Evolutionary conservation across 1,140 invertebrate species (phyloP), one percentile per base, ranked within the genome.

Genomic region (Eriocheir sinensis): DNA sequence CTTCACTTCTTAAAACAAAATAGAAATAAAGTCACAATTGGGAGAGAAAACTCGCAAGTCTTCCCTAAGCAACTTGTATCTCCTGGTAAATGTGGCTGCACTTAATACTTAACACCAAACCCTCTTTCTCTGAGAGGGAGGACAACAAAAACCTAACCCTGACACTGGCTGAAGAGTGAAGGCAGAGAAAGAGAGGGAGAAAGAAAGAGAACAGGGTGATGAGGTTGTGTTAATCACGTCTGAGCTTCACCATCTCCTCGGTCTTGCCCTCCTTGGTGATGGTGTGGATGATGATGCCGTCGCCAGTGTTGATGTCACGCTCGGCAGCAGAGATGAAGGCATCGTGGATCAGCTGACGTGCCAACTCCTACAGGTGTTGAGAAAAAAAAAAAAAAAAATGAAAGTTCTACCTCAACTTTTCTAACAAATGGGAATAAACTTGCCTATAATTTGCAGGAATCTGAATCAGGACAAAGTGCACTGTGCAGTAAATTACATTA

Each of bases 321-420:
- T 99, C 99, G 92, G 99, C 98, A 60, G 99, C 99, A 92, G 99
- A 99, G 95, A 99, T 99, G 96, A 99, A 99, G 0, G 98, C 98
- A 97, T 99, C 99, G 96, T 99, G 99, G 2, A 99, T 97, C 27
- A 99, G 97, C 36, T 97, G 97, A 12, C 99, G 96, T 6, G 99
- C 99, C 96, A 98, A 98, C 85, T 99, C 99, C 96, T 97, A 96
- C 21, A 53, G 72, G 44, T n/a, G n/a, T n/a, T n/a, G n/a, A n/a
- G n/a, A n/a, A n/a, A n/a, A n/a, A n/a, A n/a, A n/a, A n/a, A n/a
- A n/a, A n/a, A n/a, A n/a, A n/a, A n/a, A n/a, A n/a, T n/a, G n/a
- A n/a, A n/a, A n/a, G n/a, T n/a, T n/a, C n/a, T n/a, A n/a, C n/a
- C n/a, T n/a, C n/a, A n/a, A n/a, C n/a, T n/a, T n/a, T n/a, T n/a